phyloP scores from a whole-genome alignment of 2,797 vertebrate species.

The Xyrichtys novacula region DNA sequence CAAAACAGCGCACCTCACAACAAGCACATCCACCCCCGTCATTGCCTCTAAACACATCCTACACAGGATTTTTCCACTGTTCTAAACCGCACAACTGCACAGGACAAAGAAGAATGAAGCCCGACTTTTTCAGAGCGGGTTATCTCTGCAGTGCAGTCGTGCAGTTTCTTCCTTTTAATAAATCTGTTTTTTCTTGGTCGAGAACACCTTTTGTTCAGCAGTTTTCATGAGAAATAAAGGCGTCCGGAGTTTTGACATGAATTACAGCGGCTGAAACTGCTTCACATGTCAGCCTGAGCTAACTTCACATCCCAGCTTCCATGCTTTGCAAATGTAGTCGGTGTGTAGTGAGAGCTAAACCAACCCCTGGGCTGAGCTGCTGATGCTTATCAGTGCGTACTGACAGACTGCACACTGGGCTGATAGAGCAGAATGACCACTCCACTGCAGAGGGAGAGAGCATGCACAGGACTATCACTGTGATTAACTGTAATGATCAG shows the following conservation, averaged over 20 bases:
- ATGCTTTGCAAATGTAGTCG: slow-evolving; percentile 58
- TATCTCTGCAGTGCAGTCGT: slow-evolving; percentile 62
- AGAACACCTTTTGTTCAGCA: slow-evolving; percentile 52
- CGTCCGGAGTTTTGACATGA: slow-evolving; percentile 44
- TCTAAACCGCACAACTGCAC: slow-evolving; percentile 47
- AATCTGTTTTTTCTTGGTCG: slow-evolving; percentile 35
- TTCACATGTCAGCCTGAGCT: slow-evolving; percentile 2
- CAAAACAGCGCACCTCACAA: slow-evolving; percentile 43
- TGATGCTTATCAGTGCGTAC: slow-evolving; percentile 42
- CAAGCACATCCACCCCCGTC: slow-evolving; percentile 32
- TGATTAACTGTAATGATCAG: slow-evolving; percentile 82
- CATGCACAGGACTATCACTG: slow-evolving; percentile 74
- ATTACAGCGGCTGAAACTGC: slow-evolving; percentile 10
- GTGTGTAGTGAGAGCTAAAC: slow-evolving; percentile 41
- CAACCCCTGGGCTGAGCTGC: slow-evolving; percentile 34
- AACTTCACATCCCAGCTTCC: slow-evolving; percentile 40
- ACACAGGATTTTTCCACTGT: slow-evolving; percentile 46
- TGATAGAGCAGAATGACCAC: slow-evolving; percentile 74
- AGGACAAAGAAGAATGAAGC: slow-evolving; percentile 33
- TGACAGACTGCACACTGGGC: slow-evolving; percentile 31
- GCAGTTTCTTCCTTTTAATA: slow-evolving; percentile 46
- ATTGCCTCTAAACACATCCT: slow-evolving; percentile 40
- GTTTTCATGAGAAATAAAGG: slow-evolving; percentile 52
- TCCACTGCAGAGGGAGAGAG: slow-evolving; percentile 69
- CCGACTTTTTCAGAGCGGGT: slow-evolving; percentile 20